phyloP scores from a whole-genome alignment of 2,888 invertebrate species.

The Synanthedon formicaeformis region DNA sequence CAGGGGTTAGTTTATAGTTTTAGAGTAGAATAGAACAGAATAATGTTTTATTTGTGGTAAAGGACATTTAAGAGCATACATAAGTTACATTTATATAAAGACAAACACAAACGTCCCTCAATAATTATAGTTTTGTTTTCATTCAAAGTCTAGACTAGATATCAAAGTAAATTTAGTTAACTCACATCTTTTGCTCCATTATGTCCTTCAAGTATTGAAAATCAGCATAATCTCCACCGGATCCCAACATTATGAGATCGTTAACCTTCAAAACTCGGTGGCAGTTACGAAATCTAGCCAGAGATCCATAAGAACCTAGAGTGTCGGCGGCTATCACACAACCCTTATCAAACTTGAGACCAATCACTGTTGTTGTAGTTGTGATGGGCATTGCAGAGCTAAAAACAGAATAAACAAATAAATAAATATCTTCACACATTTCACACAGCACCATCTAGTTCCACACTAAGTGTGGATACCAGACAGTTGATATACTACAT shows the following conservation, averaged over 20 bases:
- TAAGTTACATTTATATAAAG: no score
- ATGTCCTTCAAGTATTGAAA: conserved; percentile 90
- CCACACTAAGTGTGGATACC: no score
- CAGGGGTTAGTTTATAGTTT: no score
- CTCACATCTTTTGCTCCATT: conserved; percentile 88
- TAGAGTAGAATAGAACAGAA: no score
- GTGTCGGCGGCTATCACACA: conserved; percentile 93
- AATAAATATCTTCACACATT: no score
- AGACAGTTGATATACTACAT: no score
- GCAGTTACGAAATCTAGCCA: conserved; percentile 89
- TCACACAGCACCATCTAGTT: no score
- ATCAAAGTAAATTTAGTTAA: conserved; percentile 9
- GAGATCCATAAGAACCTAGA: conserved; percentile 92
- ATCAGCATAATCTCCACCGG: conserved; percentile 97
- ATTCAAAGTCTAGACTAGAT: neutral
- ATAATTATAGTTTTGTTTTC: neutral
- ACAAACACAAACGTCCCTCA: no score
- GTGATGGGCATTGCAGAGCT: conserved; percentile 78
- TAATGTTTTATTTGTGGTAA: no score
- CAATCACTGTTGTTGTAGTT: conserved; percentile 93
- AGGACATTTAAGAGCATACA: no score
- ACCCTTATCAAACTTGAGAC: conserved; percentile 87
- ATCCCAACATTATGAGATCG: conserved; percentile 87
- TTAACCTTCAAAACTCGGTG: conserved; percentile 91
- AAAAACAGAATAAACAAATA: neutral